These are phyloP conservation scores for Orientallactaga bullata DNA, from an alignment of 2,113 vertebrate species.

Conservation along the genomic window DNA sequence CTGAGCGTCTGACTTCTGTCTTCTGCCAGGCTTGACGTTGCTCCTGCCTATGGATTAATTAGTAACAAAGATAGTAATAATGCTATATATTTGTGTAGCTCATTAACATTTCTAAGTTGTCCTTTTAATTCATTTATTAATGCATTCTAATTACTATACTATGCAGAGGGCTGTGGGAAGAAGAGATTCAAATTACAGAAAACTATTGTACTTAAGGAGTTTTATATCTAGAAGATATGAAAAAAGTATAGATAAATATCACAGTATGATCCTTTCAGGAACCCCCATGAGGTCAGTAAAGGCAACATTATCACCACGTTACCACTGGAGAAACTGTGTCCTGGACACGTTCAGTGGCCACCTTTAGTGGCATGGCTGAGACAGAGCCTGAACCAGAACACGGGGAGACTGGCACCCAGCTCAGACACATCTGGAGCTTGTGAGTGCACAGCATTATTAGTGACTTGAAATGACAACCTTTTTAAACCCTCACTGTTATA, in stretches of 20 bases:
- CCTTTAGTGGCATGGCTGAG: not conserved
- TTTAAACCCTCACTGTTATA: accelerated
- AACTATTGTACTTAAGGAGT: not conserved
- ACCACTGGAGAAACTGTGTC: not conserved
- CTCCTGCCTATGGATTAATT: not conserved
- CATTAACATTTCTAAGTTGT: not conserved
- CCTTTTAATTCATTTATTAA: not conserved
- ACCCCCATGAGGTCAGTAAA: accelerated
- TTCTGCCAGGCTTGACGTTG: not conserved
- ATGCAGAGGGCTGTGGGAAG: not conserved
- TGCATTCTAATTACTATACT: too few relatives aligned
- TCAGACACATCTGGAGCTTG: not conserved
- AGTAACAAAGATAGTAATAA: not conserved
- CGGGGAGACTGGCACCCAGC: not conserved
- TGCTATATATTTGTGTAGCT: not conserved
- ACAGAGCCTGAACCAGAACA: not conserved
- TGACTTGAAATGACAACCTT: not conserved
- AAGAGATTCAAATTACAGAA: not conserved
- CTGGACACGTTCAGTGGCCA: not conserved
- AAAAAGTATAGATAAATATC: not conserved
- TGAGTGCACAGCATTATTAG: not conserved
- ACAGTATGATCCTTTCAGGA: accelerated
- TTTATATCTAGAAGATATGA: not conserved
- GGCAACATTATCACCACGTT: not conserved
- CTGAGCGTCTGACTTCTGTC: not conserved